Conservation (phyloP, 2,113 vertebrate genomes). For the Daboia siamensis region DNA sequence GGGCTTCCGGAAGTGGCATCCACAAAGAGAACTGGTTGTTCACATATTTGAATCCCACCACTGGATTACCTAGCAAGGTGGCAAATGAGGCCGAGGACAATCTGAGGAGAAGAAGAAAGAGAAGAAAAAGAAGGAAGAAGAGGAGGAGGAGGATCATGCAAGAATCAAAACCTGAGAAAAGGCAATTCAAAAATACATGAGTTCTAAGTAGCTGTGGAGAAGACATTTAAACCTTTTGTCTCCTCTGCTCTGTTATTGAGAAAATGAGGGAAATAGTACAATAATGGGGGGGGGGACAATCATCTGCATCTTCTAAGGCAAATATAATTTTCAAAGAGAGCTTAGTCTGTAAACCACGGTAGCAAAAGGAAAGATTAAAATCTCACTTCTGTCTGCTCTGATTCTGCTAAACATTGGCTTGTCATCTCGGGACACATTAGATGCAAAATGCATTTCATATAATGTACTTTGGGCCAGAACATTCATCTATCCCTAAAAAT, state of each 20-base stretch:
- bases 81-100: not conserved
- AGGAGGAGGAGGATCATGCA: not conserved
- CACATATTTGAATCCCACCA: too few species aligned
- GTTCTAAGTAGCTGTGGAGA: not conserved
- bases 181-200: not conserved
- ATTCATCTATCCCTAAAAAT: not conserved
- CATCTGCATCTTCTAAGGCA: not conserved
- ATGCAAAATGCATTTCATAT: not conserved
- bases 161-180: not conserved
- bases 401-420: not conserved
- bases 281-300: not conserved
- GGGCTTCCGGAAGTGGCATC: too few species aligned
- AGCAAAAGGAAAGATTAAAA: not conserved
- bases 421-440: not conserved
- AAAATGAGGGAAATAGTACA: not conserved
- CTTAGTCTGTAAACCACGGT: not conserved
- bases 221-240: not conserved
- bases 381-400: not conserved
- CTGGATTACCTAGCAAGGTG: not conserved
- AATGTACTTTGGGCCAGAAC: not conserved
- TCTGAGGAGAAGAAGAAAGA: not conserved
- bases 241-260: not conserved
- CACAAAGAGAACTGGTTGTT: too few species aligned
- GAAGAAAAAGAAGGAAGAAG: not conserved
- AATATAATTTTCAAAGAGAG: not conserved